These are phyloP conservation scores for Acrobasis consociella DNA, from an alignment of 2,888 invertebrate species.

Conservation along the genomic window DNA sequence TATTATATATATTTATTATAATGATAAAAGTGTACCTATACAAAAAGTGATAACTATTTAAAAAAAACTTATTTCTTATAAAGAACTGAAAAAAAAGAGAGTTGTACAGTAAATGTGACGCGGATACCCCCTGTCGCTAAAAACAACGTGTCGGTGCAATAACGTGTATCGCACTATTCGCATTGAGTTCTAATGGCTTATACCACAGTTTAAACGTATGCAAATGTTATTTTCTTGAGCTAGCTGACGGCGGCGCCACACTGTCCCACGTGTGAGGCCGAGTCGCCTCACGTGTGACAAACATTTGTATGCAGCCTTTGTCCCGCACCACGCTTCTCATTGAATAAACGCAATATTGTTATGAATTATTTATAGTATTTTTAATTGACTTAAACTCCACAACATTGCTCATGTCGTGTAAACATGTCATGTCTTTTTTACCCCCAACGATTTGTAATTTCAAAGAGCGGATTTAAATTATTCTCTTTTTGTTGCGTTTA, in stretches of 20 bases:
- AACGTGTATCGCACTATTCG: too few species aligned
- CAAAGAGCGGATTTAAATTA: neutral
- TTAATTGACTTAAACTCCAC: slow-evolving; percentile 55
- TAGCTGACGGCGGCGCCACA: slow-evolving; percentile 51
- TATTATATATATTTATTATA: too few species aligned
- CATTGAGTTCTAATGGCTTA: too few species aligned
- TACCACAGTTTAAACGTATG: too few species aligned
- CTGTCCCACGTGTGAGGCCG: slow-evolving; percentile 50
- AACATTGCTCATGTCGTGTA: slow-evolving; percentile 13
- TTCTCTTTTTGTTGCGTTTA: neutral
- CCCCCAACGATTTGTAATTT: slow-evolving; percentile 24
- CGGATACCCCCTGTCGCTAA: too few species aligned
- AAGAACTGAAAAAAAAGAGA: too few species aligned
- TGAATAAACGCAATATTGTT: slow-evolving; percentile 58
- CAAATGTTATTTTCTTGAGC: neutral
- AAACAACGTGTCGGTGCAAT: too few species aligned
- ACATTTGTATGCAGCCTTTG: slow-evolving; percentile 64
- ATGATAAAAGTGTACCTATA: too few species aligned
- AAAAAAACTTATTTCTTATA: too few species aligned
- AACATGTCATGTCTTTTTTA: slow-evolving; percentile 45
- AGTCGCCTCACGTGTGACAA: slow-evolving; percentile 52
- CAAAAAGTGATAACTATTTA: too few species aligned
- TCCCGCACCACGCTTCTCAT: slow-evolving; percentile 45
- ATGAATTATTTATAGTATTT: slow-evolving; percentile 65
- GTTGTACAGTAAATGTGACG: too few species aligned